Evolutionary conservation across 2,113 vertebrate species (phyloP).

Genomic region (Phalacrocorax pelagicus): DNA sequence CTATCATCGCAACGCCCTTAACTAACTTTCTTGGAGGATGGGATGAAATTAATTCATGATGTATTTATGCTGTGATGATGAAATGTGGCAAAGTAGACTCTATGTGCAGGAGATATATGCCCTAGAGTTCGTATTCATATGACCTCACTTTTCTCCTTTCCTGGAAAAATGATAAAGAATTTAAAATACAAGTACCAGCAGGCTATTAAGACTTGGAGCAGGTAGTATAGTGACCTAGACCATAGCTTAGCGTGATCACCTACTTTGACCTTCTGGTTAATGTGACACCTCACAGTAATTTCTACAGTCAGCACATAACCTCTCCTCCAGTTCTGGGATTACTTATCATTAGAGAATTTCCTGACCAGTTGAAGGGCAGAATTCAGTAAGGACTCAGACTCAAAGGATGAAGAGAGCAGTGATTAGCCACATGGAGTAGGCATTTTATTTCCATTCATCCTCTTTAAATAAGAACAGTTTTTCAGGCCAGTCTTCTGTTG

Average conservation of each 20-base stretch:
- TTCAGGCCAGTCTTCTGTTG: not conserved
- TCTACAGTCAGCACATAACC: not conserved
- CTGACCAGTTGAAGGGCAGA: not conserved
- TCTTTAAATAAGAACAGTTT: slow-evolving; percentile 23
- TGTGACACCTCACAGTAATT: not conserved
- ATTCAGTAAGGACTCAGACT: not conserved
- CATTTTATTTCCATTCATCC: slow-evolving; percentile 12
- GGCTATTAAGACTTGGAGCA: not conserved
- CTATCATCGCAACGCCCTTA: not conserved
- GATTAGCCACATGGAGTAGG: not conserved
- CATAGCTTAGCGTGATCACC: not conserved
- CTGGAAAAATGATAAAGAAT: not conserved
- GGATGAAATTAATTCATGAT: not conserved
- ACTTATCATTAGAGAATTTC: not conserved
- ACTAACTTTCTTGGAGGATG: not conserved
- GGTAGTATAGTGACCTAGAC: not conserved
- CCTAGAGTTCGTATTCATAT: not conserved
- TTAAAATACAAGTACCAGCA: not conserved
- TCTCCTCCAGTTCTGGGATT: not conserved
- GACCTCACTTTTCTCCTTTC: not conserved
- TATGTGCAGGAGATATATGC: not conserved
- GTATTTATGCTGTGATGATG: not conserved
- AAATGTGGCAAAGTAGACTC: not conserved
- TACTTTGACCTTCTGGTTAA: not conserved
- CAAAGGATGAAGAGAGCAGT: not conserved